Base-by-base conservation (phyloP, 2,797 vertebrate species). In the Nannoperca obscura region DNA sequence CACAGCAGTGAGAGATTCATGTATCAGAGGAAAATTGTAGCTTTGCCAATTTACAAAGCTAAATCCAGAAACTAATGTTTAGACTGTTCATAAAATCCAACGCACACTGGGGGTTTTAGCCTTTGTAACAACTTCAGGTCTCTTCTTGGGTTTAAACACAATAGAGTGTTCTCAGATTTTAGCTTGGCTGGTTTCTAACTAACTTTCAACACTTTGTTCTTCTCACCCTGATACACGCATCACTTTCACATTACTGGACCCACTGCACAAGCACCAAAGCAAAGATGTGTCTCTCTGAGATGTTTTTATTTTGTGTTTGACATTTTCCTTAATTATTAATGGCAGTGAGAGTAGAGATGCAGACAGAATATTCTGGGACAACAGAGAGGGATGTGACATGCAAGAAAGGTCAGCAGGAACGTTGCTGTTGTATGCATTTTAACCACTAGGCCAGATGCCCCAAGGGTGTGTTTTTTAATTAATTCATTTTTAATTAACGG, bases 1-100 rank as follows among this genome's bases (percentile, higher is more conserved):
- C 12, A 12, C 46, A 19, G 52, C 83, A 60, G 44, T 47, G n/a
- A 40, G 4, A 40, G 50, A 69, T 60, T 64, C 27, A 15, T 66
- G 36, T 69, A 14, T 57, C 10, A 2, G 19, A 13, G 38, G 15
- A 36, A n/a, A 52, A 54, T 8, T 58, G 10, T 42, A 61, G 15
- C 24, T 40, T 69, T 52, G 52, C 55, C 5, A 64, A 7, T 20
- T 27, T 27, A 58, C 53, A 80, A 30, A 24, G 12, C 4, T 47
- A 4, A 4, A 47, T 24, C 38, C 65, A 59, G 32, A 75, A 30
- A 54, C 7, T 30, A 27, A n/a, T 72, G 46, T 57, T 42, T 20
- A 49, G 36, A 19, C 15, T 42, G 6, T 55, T 50, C 46, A 66
- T 52, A 49, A 54, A 66, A 4, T n/a, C 19, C 1, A 50, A 71